Evolutionary conservation across 2,888 invertebrate species (phyloP).

Genomic region (Campaea margaritaria): DNA sequence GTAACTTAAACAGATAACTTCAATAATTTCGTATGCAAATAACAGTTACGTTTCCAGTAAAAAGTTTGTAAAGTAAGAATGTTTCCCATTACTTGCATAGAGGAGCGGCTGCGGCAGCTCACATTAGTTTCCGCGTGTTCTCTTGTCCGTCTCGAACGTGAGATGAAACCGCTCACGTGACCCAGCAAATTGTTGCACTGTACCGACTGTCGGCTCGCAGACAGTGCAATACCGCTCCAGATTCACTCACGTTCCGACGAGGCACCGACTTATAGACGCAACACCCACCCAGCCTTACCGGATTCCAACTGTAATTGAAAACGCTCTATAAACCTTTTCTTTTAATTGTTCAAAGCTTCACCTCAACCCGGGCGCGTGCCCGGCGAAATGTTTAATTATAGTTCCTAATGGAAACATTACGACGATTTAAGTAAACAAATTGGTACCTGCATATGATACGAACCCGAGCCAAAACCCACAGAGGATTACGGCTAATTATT

Average conservation of each 20-base stretch:
- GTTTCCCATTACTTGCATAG: not conserved
- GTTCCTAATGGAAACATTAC: constrained; percentile 50
- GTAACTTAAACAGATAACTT: no score
- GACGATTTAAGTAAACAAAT: constrained; percentile 48
- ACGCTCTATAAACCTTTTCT: constrained; percentile 74
- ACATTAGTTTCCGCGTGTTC: constrained; percentile 13
- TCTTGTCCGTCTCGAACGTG: constrained; percentile 36
- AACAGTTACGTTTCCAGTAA: not conserved
- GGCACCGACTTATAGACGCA: constrained; percentile 47
- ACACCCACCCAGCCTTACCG: constrained; percentile 56
- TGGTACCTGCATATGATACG: constrained; percentile 49
- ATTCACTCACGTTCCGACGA: constrained; percentile 63
- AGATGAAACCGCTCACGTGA: constrained; percentile 45
- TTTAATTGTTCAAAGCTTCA: constrained; percentile 70
- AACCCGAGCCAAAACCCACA: constrained; percentile 60
- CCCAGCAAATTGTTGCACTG: constrained; percentile 73
- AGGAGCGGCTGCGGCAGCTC: not conserved
- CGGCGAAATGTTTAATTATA: constrained; percentile 56
- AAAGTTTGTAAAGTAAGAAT: not conserved
- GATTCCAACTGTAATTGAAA: constrained; percentile 81
- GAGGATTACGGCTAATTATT: constrained; percentile 75
- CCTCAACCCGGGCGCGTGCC: constrained; percentile 48
- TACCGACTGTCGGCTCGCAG: constrained; percentile 65
- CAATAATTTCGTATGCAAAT: not conserved
- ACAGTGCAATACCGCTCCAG: constrained; percentile 60